These are phyloP conservation scores for Phodopus roborovskii DNA, from an alignment of 2,113 vertebrate genomes.

Conservation along the genomic window DNA sequence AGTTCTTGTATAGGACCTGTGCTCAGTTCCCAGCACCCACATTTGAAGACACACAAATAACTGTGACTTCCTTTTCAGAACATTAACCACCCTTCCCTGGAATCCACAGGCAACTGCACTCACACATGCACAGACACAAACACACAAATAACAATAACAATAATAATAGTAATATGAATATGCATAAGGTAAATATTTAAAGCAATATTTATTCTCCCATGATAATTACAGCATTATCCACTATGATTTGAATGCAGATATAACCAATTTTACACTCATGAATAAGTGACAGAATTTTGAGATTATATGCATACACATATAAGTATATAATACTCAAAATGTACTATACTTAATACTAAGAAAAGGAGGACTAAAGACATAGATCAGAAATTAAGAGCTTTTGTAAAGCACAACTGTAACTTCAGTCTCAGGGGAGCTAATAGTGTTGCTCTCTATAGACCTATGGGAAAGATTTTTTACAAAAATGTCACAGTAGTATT, in stretches of 20 bases:
- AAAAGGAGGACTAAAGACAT: neutral
- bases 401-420: neutral
- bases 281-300: neutral
- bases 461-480: neutral
- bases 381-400: neutral
- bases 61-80: neutral
- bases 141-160: neutral
- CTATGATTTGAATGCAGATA: neutral
- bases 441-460: neutral
- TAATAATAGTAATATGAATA: too few relatives aligned
- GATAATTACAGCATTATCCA: neutral
- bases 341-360: neutral
- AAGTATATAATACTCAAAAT: neutral
- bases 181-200: neutral
- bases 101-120: neutral
- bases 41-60: neutral
- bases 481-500: neutral
- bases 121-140: neutral
- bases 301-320: neutral
- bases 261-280: neutral
- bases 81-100: neutral
- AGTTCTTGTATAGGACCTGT: neutral
- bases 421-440: neutral
- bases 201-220: neutral
- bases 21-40: neutral